A percentile compares a stretch with the other conserved stretches of the same genome.
phyloP scores from a whole-genome alignment of 2,797 vertebrate genomes.

The Anabacerthia variegaticeps region DNA sequence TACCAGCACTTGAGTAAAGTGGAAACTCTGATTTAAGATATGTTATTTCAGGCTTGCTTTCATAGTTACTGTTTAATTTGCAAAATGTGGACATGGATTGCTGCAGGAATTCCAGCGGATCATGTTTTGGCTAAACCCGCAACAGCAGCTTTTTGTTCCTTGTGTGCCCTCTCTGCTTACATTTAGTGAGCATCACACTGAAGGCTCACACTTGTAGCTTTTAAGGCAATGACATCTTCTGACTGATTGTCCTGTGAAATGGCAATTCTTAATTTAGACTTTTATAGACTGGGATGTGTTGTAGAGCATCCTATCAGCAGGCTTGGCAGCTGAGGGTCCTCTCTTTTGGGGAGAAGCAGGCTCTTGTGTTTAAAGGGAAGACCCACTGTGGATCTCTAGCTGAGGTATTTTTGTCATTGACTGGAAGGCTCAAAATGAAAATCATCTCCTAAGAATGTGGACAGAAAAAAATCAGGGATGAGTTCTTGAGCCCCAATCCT shows the following conservation, averaged over 20 bases:
- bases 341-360: background rate
- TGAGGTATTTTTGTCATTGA: background rate
- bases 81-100: background rate
- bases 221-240: background rate
- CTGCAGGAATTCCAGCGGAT: background rate
- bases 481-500: background rate
- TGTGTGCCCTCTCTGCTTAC: background rate
- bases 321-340: background rate
- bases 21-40: slow-evolving; percentile 14
- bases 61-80: background rate
- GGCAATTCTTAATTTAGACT: background rate
- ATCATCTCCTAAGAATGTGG: background rate
- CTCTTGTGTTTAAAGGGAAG: background rate
- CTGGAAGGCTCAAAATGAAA: background rate
- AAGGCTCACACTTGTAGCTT: background rate
- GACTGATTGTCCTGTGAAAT: background rate
- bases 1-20: background rate
- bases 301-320: background rate
- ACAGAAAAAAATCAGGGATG: background rate
- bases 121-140: background rate
- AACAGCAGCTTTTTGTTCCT: background rate
- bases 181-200: background rate
- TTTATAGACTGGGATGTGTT: background rate
- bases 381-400: background rate
- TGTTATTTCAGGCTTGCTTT: slow-evolving; percentile 14